A percentile compares a stretch with the other conserved stretches of the same genome.
These are phyloP conservation scores for Epinephelus malabaricus DNA, from an alignment of 2,797 vertebrate genomes.

Conservation along the genomic window DNA sequence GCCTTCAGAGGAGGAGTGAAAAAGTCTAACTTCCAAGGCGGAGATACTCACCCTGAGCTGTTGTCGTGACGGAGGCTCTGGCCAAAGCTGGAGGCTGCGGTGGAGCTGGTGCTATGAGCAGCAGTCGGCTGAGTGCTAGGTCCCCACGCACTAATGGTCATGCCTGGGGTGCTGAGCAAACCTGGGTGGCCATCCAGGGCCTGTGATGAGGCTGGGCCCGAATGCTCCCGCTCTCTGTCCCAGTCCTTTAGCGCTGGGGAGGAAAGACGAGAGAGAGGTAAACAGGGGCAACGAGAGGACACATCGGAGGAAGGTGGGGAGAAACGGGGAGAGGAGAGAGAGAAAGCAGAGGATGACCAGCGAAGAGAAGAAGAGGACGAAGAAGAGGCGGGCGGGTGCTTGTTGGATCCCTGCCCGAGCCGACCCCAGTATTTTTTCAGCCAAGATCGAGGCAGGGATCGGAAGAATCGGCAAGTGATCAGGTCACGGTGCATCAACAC, in stretches of 20 bases:
- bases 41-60: conserved; percentile 89
- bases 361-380: conserved; percentile 40
- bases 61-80: conserved; percentile 76
- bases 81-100: conserved; percentile 71
- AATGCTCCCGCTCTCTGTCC: conserved; percentile 73
- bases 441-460: conserved; percentile 78
- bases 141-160: conserved; percentile 91
- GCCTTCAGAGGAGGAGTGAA: background rate
- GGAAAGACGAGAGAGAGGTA: conserved; percentile 64
- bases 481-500: conserved; percentile 87
- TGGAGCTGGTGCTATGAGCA: conserved; percentile 53
- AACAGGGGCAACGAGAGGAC: conserved; percentile 24
- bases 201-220: conserved; percentile 47
- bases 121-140: conserved; percentile 82
- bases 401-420: conserved; percentile 9
- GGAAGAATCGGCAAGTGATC: conserved; percentile 87
- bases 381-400: background rate
- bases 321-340: conserved; percentile 41
- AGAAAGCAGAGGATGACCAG: conserved; percentile 49
- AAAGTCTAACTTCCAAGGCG: background rate
- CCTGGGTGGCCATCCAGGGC: conserved; percentile 88
- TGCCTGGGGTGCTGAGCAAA: conserved; percentile 88
- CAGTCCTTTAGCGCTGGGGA: conserved; percentile 88
- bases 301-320: conserved; percentile 49
- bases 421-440: conserved; percentile 72